phyloP scores from a whole-genome alignment of 37 sponge, comb jelly and placozoan species.

The Hormiphora californensis region DNA sequence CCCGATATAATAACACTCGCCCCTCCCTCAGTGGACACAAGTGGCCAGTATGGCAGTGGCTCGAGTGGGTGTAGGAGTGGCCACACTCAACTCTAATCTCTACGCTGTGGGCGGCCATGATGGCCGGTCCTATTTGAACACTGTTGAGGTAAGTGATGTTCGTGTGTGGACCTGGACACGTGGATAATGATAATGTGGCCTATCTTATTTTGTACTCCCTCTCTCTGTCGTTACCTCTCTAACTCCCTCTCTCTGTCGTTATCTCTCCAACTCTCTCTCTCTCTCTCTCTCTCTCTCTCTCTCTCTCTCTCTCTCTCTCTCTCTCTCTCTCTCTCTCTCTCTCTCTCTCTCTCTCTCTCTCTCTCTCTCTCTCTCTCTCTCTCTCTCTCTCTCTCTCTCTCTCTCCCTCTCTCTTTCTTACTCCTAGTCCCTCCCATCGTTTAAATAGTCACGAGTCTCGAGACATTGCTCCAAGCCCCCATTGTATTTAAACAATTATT shows the following conservation, averaged over 20 bases:
- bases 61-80: slow-evolving; percentile 45
- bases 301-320: slow-evolving; percentile 53
- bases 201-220: no score
- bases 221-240: background rate
- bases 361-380: no score
- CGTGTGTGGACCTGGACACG: no score
- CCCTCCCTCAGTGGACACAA: slow-evolving; percentile 15
- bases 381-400: background rate
- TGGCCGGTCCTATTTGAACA: slow-evolving; percentile 40
- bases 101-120: slow-evolving; percentile 49
- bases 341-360: no score
- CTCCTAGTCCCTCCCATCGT: background rate
- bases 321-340: slow-evolving; percentile 67
- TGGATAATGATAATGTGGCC: no score
- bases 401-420: no score
- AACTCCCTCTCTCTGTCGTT: background rate
- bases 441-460: background rate
- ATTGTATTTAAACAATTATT: no score
- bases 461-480: background rate
- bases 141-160: slow-evolving; percentile 49
- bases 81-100: background rate
- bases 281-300: slow-evolving; percentile 25
- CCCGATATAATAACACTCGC: background rate
- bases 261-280: background rate
- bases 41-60: slow-evolving; percentile 39